Evolutionary conservation across 1,140 invertebrate species (phyloP).

Genomic region (Temnothorax longispinosus): DNA sequence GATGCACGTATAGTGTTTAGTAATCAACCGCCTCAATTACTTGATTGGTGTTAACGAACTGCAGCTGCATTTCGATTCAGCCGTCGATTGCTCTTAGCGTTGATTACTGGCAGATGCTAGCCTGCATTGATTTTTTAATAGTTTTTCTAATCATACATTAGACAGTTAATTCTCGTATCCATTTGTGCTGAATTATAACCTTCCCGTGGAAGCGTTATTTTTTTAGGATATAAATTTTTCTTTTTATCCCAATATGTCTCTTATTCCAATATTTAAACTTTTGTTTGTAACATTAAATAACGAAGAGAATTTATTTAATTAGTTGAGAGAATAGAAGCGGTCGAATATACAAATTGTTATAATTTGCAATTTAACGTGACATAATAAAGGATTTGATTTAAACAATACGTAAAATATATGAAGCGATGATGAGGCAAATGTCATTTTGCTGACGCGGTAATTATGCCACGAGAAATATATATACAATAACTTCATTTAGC

Average conservation of each 20-base stretch:
- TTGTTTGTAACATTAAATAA: background rate
- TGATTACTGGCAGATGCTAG: conserved; percentile 72
- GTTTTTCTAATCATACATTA: conserved; percentile 23
- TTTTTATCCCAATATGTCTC: background rate
- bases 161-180: background rate
- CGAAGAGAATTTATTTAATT: background rate
- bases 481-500: conserved; percentile 66
- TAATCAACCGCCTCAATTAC: conserved; percentile 27
- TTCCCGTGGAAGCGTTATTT: background rate
- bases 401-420: conserved; percentile 2
- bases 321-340: background rate
- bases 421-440: background rate
- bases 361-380: background rate
- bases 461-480: conserved; percentile 26
- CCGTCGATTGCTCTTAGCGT: conserved; percentile 54
- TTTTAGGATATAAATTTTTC: background rate
- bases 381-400: background rate
- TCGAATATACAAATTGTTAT: background rate
- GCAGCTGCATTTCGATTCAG: conserved; percentile 66
- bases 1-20: conserved; percentile 11
- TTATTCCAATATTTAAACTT: background rate
- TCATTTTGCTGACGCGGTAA: conserved; percentile 20
- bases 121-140: conserved; percentile 66
- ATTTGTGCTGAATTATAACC: background rate
- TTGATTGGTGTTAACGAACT: conserved; percentile 24